These are phyloP conservation scores for Meloidogyne floridensis DNA, from an alignment of 1,140 invertebrate genomes.

Conservation along the genomic window DNA sequence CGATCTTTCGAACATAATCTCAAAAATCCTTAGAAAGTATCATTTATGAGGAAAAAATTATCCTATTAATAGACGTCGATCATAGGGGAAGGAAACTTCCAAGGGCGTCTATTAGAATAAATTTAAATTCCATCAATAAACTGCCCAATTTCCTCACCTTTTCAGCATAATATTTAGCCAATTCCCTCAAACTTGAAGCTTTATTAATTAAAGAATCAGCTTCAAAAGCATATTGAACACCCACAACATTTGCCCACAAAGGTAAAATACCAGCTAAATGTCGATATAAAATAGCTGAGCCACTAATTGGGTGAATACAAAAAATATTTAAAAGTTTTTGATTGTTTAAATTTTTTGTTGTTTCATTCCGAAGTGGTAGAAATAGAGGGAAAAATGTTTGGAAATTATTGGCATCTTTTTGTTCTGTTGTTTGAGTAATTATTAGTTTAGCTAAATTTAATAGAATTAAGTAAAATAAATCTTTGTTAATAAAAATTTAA, in stretches of 20 bases:
- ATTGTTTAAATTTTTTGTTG: not conserved
- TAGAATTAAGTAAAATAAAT: too few relatives aligned
- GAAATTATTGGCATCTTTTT: too few relatives aligned
- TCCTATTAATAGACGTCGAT: too few relatives aligned
- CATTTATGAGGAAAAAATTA: too few relatives aligned
- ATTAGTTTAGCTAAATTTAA: too few relatives aligned
- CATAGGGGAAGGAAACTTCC: too few relatives aligned
- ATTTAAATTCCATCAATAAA: too few relatives aligned
- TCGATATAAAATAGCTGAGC: slow-evolving; percentile 53
- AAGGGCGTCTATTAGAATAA: too few relatives aligned
- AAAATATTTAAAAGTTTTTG: slow-evolving; percentile 42
- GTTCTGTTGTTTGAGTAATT: too few relatives aligned
- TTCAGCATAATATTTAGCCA: slow-evolving; percentile 55
- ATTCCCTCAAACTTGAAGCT: slow-evolving; percentile 37
- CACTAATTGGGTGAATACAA: slow-evolving; percentile 55
- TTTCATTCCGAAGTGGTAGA: not conserved
- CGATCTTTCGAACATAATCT: too few relatives aligned
- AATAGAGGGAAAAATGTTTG: not conserved
- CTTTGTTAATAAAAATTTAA: too few relatives aligned
- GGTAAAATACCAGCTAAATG: slow-evolving; percentile 47
- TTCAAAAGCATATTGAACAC: slow-evolving; percentile 45
- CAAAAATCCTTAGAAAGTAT: too few relatives aligned
- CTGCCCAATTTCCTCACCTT: not conserved
- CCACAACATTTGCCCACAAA: slow-evolving; percentile 44
- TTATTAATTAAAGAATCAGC: slow-evolving; percentile 2